Conservation (phyloP, 2,888 invertebrate genomes). For the Ophonus ardosiacus region DNA sequence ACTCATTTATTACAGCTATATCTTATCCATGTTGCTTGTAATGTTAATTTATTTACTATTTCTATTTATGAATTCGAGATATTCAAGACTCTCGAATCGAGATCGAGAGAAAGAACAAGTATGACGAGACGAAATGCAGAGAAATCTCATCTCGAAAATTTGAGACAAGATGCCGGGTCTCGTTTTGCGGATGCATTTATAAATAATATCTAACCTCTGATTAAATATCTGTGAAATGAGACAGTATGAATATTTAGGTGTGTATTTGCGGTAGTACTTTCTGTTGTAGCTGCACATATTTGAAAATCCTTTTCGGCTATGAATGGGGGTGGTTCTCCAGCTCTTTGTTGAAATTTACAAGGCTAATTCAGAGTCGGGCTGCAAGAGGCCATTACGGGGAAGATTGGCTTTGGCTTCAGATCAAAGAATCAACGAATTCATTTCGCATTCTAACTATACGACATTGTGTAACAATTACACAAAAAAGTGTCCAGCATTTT, state of each 20-base stretch:
- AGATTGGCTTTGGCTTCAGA: slow-evolving; percentile 26
- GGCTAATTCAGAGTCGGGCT: slow-evolving; percentile 33
- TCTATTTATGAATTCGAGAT: too few relatives aligned
- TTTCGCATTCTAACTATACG: slow-evolving; percentile 13
- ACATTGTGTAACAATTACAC: slow-evolving; percentile 23
- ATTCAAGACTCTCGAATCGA: too few relatives aligned
- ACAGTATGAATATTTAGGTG: background rate
- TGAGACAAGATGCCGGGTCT: too few relatives aligned
- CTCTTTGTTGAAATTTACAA: slow-evolving; percentile 49
- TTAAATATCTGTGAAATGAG: background rate
- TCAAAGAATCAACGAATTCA: slow-evolving; percentile 54
- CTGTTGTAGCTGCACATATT: slow-evolving; percentile 29
- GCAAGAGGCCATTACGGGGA: slow-evolving; percentile 12
- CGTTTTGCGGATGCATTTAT: too few relatives aligned
- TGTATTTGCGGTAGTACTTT: slow-evolving; percentile 23
- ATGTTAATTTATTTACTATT: too few relatives aligned
- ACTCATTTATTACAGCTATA: too few relatives aligned
- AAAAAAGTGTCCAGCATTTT: background rate
- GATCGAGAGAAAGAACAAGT: too few relatives aligned
- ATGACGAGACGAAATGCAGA: too few relatives aligned
- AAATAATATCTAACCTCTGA: too few relatives aligned
- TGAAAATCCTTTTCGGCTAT: slow-evolving; percentile 57
- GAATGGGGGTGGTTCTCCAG: background rate
- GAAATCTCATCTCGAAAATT: too few relatives aligned
- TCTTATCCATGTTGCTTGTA: too few relatives aligned